phyloP scores from a whole-genome alignment of 2,797 vertebrate species.

The Channallabes apus region DNA sequence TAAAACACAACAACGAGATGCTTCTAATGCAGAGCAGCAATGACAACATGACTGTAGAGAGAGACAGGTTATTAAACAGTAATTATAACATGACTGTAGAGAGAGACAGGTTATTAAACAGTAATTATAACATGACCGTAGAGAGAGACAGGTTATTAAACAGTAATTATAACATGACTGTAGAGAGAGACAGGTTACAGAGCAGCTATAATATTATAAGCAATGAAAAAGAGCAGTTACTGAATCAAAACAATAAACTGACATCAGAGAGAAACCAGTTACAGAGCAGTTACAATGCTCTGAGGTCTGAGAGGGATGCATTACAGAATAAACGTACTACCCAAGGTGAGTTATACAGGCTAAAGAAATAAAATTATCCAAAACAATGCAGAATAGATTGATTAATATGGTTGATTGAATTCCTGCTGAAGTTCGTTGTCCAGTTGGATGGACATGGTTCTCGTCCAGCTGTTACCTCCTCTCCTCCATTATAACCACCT shows the following conservation, averaged over 20 bases:
- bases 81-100: too few relatives aligned
- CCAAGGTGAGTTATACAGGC: neutral
- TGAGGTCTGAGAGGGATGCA: neutral
- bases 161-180: neutral
- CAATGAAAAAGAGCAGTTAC: neutral
- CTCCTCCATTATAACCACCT: neutral
- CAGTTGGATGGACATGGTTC: neutral
- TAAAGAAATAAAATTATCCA: neutral
- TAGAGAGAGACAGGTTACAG: slow-evolving; percentile 21
- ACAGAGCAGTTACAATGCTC: neutral
- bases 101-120: too few relatives aligned
- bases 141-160: too few relatives aligned
- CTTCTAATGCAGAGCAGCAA: neutral
- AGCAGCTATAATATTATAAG: neutral
- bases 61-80: too few relatives aligned
- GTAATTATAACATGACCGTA: too few relatives aligned
- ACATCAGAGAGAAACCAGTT: neutral
- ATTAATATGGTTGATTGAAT: neutral
- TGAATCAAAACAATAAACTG: neutral
- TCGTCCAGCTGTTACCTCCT: slow-evolving; percentile 22
- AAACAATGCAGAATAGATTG: neutral
- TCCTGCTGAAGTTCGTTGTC: neutral
- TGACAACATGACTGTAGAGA: neutral
- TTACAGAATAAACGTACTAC: neutral
- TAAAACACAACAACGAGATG: slow-evolving; percentile 12